A percentile compares a stretch with the other conserved stretches of the same genome.
Evolutionary conservation across 2,888 invertebrate genomes (phyloP).

Genomic region (Drosophila vallismaia): DNA sequence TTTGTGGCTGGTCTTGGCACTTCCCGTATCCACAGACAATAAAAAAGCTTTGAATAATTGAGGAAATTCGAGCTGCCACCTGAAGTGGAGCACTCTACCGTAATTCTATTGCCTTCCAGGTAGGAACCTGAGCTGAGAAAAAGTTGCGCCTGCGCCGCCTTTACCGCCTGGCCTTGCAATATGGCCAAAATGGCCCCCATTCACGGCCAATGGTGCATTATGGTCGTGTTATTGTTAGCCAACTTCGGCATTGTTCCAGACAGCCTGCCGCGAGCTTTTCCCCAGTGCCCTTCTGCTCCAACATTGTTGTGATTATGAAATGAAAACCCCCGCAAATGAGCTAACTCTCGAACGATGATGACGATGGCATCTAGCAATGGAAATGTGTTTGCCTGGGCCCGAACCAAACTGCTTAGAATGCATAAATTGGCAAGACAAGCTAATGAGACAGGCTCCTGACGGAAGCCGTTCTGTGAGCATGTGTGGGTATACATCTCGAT

Average conservation of each 20-base stretch:
- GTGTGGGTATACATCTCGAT: constrained; percentile 19
- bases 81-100: constrained; percentile 50
- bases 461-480: constrained; percentile 50
- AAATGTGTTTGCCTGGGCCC: constrained; percentile 18
- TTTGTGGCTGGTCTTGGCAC: constrained; percentile 23
- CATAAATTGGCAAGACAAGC: constrained; percentile 54
- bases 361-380: constrained; percentile 3
- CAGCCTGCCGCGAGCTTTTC: constrained; percentile 36
- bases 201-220: constrained; percentile 47
- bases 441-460: constrained; percentile 68
- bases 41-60: constrained; percentile 51
- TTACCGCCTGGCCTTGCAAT: constrained; percentile 33
- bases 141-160: constrained; percentile 32
- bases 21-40: constrained; percentile 17
- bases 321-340: constrained; percentile 28
- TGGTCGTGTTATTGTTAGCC: constrained; percentile 26
- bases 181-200: constrained; percentile 23
- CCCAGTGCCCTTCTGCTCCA: background rate
- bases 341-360: constrained; percentile 17
- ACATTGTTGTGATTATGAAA: constrained; percentile 64
- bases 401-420: constrained; percentile 59
- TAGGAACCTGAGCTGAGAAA: constrained; percentile 51
- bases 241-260: constrained; percentile 49
- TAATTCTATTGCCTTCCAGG: constrained; percentile 42
- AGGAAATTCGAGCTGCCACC: constrained; percentile 42